Evolutionary conservation across 2,888 invertebrate species (phyloP).

Genomic region (Sphaerophoria rueppellii): DNA sequence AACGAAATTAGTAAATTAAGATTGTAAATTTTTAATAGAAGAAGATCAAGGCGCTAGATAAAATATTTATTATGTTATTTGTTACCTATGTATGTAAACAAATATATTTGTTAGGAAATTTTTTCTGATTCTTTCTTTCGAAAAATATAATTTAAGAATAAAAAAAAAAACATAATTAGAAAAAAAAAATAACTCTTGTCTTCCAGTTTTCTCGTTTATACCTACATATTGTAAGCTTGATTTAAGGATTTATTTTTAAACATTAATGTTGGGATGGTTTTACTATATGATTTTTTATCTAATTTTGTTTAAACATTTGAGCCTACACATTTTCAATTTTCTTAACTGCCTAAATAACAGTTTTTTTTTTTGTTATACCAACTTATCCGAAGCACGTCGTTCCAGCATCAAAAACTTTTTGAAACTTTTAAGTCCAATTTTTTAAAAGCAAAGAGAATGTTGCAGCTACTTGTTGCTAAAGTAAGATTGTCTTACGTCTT

Average conservation of each 20-base stretch:
- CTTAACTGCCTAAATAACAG: not conserved
- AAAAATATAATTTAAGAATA: constrained; percentile 39
- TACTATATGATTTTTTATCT: too few relatives aligned
- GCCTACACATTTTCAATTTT: too few relatives aligned
- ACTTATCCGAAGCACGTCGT: too few relatives aligned
- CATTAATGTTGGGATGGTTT: not conserved
- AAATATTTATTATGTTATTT: constrained; percentile 46
- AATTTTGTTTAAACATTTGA: too few relatives aligned
- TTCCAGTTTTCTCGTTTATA: constrained; percentile 67
- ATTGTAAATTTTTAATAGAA: constrained; percentile 61
- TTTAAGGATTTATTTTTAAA: not conserved
- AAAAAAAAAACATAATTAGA: constrained; percentile 21
- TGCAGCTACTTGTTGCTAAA: too few relatives aligned
- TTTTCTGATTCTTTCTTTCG: constrained; percentile 48
- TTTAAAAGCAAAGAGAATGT: too few relatives aligned
- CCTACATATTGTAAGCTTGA: constrained; percentile 15
- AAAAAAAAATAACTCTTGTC: constrained; percentile 68
- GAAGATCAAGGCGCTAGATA: constrained; percentile 11
- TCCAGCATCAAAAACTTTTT: too few relatives aligned
- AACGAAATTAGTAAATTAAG: constrained; percentile 66
- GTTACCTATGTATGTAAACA: constrained; percentile 34
- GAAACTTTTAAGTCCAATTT: too few relatives aligned
- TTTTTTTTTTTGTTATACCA: not conserved
- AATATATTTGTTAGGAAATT: constrained; percentile 38
- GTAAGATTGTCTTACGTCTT: too few relatives aligned